These are phyloP conservation scores for Calidris pygmaea DNA, from an alignment of 2,113 vertebrate genomes.

Conservation along the genomic window DNA sequence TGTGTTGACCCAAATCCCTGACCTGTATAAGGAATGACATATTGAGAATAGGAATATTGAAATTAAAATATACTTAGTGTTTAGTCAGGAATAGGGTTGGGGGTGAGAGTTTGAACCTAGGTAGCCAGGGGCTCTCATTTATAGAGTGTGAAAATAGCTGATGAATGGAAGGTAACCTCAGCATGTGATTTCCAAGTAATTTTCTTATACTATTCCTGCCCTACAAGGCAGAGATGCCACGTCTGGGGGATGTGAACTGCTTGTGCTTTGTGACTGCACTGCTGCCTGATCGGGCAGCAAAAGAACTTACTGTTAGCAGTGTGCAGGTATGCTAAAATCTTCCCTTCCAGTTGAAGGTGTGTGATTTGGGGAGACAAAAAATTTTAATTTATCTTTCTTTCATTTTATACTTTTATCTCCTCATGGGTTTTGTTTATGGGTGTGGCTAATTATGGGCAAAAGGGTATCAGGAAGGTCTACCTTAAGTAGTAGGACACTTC, in stretches of 20 bases:
- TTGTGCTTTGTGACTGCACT: neutral
- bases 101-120: neutral
- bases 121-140: neutral
- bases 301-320: neutral
- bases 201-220: neutral
- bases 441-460: neutral
- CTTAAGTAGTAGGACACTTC: neutral
- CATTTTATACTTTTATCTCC: neutral
- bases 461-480: neutral
- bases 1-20: neutral
- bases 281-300: neutral
- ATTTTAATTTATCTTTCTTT: neutral
- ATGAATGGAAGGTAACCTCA: neutral
- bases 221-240: fast-evolving
- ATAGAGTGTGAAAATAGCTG: neutral
- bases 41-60: neutral
- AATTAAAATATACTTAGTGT: neutral
- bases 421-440: neutral
- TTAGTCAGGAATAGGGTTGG: neutral
- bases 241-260: neutral
- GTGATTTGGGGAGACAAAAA: neutral
- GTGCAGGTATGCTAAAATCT: neutral
- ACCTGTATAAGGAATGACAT: neutral
- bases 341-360: neutral
- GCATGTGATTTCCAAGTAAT: neutral